Base-by-base conservation (phyloP, 2,888 invertebrate genomes). In the Bimastos eiseni region DNA sequence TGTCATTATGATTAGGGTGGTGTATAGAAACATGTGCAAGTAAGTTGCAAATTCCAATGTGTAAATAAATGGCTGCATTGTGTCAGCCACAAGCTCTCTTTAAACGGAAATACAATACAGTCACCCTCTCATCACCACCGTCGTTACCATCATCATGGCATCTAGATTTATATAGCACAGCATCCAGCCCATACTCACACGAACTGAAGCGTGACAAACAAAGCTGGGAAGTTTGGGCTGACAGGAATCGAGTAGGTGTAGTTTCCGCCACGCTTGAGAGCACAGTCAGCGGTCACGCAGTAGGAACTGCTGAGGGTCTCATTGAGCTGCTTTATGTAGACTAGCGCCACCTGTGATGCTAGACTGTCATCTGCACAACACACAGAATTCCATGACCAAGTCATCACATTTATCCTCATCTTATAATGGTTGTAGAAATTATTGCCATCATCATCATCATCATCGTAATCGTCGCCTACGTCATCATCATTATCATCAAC, bases 161-260 rank as follows among this genome's bases (percentile, higher is more conserved):
- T n/a, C 8, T 15, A 70, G 30, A 70, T 70, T 70, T 55, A 30
- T 70, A n/a, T 70, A 70, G n/a, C 8, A 17, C 70, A n/a, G n/a
- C n/a, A 30, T 70, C n/a, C 0, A 70, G 6, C 1, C 0, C 70
- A 70, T 36, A 91, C 92, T 90, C 83, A 92, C 92, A 55, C 70
- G 89, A 92, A 92, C 83, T 91, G 91, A 24, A 92, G 38, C 41
- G 92, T 92, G 89, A 91, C 36, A 89, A 90, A 90, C n/a, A 90
- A 89, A 44, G 83, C 36, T 33, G 92, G 92, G 89, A 92, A 92
- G 83, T 84, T 90, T 84, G 84, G 86, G 49, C 91, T 91, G 91
- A 92, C 49, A 30, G 92, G 92, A 13, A 92, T 83, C 38, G 83
- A 83, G 91, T 92, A 92, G 34, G 90, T 84, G 92, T 91, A 92